Evolutionary conservation across 2,113 vertebrate species (phyloP).

Genomic region (Clupea harengus): DNA sequence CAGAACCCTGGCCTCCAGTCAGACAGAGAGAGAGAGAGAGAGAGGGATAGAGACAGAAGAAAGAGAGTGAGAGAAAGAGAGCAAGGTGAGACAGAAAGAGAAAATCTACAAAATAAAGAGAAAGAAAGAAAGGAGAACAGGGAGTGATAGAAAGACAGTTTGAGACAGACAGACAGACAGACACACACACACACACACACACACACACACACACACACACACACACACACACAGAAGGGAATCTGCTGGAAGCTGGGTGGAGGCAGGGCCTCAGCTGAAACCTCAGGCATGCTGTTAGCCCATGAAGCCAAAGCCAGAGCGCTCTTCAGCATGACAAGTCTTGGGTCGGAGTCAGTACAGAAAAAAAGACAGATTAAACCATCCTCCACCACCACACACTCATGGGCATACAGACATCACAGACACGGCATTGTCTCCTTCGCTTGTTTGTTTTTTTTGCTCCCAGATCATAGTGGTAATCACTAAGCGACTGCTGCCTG

Average conservation of each 20-base stretch:
- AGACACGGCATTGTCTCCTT: not conserved
- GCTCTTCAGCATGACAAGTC: slow-evolving; percentile 49
- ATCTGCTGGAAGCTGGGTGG: not conserved
- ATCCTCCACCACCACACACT: slow-evolving; percentile 42
- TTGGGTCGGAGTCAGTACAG: slow-evolving; percentile 39
- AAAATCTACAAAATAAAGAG: not conserved
- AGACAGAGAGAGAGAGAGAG: not conserved
- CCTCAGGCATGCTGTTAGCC: slow-evolving; percentile 33
- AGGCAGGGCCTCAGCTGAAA: slow-evolving; percentile 25
- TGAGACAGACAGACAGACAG: not conserved
- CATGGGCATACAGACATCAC: not conserved
- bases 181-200: not conserved
- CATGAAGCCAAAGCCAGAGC: slow-evolving; percentile 37
- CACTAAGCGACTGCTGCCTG: slow-evolving; percentile 61
- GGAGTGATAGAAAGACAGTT: not conserved
- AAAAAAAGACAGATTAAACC: slow-evolving; percentile 49
- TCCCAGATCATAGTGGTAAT: slow-evolving; percentile 60
- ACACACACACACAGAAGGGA: slow-evolving; percentile 1
- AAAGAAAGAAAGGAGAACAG: not conserved
- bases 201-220: not conserved
- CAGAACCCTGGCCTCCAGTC: not conserved
- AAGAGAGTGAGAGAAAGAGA: not conserved
- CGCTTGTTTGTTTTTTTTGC: slow-evolving; percentile 22
- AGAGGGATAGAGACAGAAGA: not conserved
- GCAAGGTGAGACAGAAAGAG: not conserved